Conservation (phyloP, 2,797 vertebrate species). For the Staurois parvus region DNA sequence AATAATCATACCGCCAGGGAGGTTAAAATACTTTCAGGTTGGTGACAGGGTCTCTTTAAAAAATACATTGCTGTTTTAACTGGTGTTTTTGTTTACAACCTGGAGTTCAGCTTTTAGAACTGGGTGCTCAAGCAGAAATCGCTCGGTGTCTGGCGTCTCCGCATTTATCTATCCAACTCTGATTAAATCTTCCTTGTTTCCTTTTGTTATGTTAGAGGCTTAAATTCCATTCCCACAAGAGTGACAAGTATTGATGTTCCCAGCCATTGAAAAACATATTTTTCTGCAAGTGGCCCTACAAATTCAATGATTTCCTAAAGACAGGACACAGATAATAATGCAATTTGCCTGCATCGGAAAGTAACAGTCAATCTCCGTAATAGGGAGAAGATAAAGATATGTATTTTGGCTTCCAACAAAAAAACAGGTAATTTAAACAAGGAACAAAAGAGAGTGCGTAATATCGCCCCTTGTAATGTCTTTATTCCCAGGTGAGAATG, state of each 20-base stretch:
- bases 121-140: slow-evolving; percentile 9
- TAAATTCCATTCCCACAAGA: slow-evolving; percentile 66
- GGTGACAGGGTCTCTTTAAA: neutral
- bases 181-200: slow-evolving; percentile 65
- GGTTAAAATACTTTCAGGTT: neutral
- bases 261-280: slow-evolving; percentile 69
- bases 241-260: slow-evolving; percentile 66
- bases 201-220: slow-evolving; percentile 63
- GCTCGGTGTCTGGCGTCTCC: slow-evolving; percentile 50
- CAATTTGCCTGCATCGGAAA: slow-evolving; percentile 67
- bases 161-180: slow-evolving; percentile 57
- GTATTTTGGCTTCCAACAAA: slow-evolving; percentile 67
- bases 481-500: slow-evolving; percentile 13
- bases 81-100: neutral
- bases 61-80: neutral
- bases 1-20: too few species aligned
- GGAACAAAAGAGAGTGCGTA: neutral
- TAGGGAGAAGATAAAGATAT: slow-evolving; percentile 66
- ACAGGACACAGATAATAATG: slow-evolving; percentile 69
- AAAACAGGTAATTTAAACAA: slow-evolving; percentile 63
- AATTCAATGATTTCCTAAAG: slow-evolving; percentile 66
- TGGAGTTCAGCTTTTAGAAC: neutral
- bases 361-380: slow-evolving; percentile 66
- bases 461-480: neutral
- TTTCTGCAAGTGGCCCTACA: slow-evolving; percentile 66